Evolutionary conservation across 1,140 invertebrate genomes (phyloP).

Genomic region (Drosophila kikkawai): DNA sequence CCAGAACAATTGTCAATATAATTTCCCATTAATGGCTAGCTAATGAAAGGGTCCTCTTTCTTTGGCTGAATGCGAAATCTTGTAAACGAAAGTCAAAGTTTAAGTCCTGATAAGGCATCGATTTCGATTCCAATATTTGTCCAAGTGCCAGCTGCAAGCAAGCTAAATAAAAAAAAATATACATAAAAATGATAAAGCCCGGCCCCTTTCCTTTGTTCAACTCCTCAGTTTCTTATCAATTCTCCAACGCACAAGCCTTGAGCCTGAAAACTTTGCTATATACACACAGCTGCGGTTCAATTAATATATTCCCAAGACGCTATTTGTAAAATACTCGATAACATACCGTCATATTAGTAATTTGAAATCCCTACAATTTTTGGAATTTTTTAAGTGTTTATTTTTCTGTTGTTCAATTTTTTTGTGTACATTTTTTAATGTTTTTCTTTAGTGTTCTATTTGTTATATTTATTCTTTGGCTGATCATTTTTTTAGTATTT

Average conservation of each 20-base stretch:
- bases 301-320: conserved; percentile 8
- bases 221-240: conserved; percentile 18
- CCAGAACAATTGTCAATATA: conserved; percentile 45
- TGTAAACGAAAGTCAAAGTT: conserved; percentile 73
- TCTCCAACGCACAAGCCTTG: conserved; percentile 56
- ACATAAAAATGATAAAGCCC: conserved; percentile 17
- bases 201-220: conserved; percentile 28
- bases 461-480: background rate
- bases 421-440: background rate
- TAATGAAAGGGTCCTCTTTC: conserved; percentile 67
- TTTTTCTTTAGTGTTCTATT: background rate
- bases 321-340: background rate
- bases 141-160: conserved; percentile 51
- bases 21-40: conserved; percentile 25
- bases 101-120: conserved; percentile 59
- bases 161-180: conserved; percentile 23
- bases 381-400: background rate
- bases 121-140: conserved; percentile 47
- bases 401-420: background rate
- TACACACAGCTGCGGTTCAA: conserved; percentile 31
- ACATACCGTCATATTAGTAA: background rate
- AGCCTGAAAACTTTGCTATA: conserved; percentile 60
- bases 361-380: background rate
- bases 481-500: background rate
- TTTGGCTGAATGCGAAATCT: conserved; percentile 40